Conservation (phyloP, 2,888 invertebrate genomes). For the Sesia bembeciformis region DNA sequence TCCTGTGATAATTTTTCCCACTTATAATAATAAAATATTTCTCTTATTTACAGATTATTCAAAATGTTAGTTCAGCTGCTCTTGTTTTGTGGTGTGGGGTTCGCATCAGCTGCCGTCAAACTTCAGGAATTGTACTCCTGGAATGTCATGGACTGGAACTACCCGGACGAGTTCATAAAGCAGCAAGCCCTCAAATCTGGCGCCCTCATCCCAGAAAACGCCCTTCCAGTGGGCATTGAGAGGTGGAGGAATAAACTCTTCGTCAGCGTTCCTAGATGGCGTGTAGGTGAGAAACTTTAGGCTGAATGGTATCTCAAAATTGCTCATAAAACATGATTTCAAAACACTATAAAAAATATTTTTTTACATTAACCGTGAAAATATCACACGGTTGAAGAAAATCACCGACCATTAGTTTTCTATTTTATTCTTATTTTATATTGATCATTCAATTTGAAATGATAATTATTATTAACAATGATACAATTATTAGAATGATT, state of each 20-base stretch:
- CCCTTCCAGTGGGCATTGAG: slow-evolving; percentile 87
- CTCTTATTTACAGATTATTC: not conserved
- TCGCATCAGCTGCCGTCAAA: slow-evolving; percentile 56
- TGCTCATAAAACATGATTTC: too few species aligned
- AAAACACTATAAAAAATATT: too few species aligned
- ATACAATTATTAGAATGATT: too few species aligned
- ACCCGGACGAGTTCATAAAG: slow-evolving; percentile 76
- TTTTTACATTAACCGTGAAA: too few species aligned
- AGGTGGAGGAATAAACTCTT: slow-evolving; percentile 87
- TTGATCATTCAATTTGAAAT: too few species aligned
- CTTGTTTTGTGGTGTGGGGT: slow-evolving; percentile 28
- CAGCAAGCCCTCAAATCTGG: slow-evolving; percentile 78
- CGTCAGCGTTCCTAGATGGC: slow-evolving; percentile 87
- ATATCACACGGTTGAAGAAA: too few species aligned
- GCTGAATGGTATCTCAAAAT: too few species aligned
- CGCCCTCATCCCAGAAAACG: slow-evolving; percentile 83
- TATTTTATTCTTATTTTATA: too few species aligned
- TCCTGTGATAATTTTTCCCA: too few species aligned
- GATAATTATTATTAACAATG: too few species aligned
- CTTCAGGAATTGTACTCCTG: slow-evolving; percentile 83
- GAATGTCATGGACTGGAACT: slow-evolving; percentile 85
- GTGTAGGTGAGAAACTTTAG: slow-evolving; percentile 72
- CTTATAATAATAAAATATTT: too few species aligned
- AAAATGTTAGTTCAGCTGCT: slow-evolving; percentile 5
- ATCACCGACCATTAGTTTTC: too few species aligned